Conservation (phyloP, 2,797 vertebrate genomes). For the Trichosurus vulpecula region DNA sequence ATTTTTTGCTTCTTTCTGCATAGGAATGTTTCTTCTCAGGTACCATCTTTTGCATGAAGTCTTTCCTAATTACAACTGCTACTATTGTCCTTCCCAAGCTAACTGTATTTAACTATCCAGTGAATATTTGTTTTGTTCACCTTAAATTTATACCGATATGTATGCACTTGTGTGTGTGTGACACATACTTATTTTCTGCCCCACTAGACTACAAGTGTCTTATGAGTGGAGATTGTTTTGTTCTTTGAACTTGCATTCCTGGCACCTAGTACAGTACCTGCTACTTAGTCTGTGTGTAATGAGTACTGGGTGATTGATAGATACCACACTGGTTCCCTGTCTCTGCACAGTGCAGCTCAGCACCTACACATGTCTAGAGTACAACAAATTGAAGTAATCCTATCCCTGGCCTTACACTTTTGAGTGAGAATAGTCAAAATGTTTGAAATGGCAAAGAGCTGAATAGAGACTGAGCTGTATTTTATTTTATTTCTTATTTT, state of each 20-base stretch:
- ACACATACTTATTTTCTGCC: neutral
- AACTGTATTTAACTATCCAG: neutral
- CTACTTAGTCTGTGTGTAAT: neutral
- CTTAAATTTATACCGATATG: neutral
- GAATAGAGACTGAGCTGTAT: no score
- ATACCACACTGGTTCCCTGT: neutral
- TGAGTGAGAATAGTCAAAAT: neutral
- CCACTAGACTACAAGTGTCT: neutral
- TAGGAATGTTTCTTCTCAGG: neutral
- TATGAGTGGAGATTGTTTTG: neutral
- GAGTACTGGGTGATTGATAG: neutral
- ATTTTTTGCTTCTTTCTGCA: neutral
- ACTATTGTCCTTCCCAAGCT: neutral
- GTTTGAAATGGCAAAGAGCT: neutral
- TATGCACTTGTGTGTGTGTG: neutral
- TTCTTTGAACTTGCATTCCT: neutral
- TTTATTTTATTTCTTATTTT: no score
- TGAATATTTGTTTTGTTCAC: neutral
- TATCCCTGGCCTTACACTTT: neutral
- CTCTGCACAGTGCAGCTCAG: neutral
- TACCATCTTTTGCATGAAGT: neutral
- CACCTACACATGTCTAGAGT: neutral
- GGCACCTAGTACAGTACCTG: no score
- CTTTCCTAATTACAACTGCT: neutral
- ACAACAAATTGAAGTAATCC: neutral